These are phyloP conservation scores for Myripristis murdjan DNA, from an alignment of 2,797 vertebrate genomes.

Conservation along the genomic window DNA sequence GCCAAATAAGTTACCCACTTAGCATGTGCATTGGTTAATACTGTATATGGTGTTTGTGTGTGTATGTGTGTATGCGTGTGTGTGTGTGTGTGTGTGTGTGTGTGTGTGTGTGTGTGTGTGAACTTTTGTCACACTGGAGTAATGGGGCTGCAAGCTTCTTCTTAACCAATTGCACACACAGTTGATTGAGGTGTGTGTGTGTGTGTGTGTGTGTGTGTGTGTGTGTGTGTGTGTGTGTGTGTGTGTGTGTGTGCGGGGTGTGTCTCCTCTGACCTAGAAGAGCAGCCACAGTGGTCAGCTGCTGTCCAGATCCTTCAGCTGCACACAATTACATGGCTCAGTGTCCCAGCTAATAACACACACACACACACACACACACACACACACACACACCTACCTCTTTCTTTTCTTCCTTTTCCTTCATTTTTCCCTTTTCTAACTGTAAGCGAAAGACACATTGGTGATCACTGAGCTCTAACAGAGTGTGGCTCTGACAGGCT, in stretches of 20 bases:
- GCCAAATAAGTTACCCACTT: not conserved
- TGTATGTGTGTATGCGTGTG: not conserved
- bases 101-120: not conserved
- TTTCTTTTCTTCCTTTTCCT: not conserved
- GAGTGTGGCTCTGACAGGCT: not conserved
- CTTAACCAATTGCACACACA: conserved; percentile 18
- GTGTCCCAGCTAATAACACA: conserved; percentile 65
- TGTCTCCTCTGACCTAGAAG: conserved; percentile 57
- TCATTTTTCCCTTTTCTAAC: no score
- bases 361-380: conserved; percentile 5
- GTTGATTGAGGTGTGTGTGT: not conserved
- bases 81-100: no score
- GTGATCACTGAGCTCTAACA: not conserved
- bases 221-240: no score
- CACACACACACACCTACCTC: not conserved
- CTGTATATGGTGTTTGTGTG: no score
- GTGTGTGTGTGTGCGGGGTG: no score
- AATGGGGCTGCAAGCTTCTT: no score
- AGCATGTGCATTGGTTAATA: not conserved
- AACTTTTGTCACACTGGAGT: no score
- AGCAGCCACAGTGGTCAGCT: conserved; percentile 52
- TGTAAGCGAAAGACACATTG: not conserved
- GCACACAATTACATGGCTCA: conserved; percentile 70
- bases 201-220: not conserved
- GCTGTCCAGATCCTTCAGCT: conserved; percentile 48